Evolutionary conservation across 2,797 vertebrate species (phyloP).

Genomic region (Macropodus opercularis): DNA sequence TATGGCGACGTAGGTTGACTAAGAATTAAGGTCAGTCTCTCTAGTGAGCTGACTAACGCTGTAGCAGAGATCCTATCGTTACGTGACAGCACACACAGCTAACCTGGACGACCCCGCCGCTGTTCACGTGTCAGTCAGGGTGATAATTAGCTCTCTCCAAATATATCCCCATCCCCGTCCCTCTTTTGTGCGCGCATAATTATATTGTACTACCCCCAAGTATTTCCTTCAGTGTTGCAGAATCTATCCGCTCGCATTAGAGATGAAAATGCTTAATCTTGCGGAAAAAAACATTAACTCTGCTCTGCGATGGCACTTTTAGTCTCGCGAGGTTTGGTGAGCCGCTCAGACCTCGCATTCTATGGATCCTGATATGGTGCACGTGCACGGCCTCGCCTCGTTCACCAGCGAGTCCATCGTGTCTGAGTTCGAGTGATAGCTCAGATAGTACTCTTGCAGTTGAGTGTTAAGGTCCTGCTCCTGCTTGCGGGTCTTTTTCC

Average conservation of each 20-base stretch:
- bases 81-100: slow-evolving; percentile 29
- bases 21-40: slow-evolving; percentile 41
- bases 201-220: slow-evolving; percentile 41
- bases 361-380: slow-evolving; percentile 96
- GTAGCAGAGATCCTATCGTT: slow-evolving; percentile 36
- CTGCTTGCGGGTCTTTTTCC: slow-evolving; percentile 89
- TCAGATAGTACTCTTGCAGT: slow-evolving; percentile 98
- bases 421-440: slow-evolving; percentile 95
- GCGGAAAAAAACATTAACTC: slow-evolving; percentile 82
- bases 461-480: slow-evolving; percentile 94
- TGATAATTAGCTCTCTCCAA: slow-evolving; percentile 63
- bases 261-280: slow-evolving; percentile 53
- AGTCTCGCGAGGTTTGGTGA: slow-evolving; percentile 80
- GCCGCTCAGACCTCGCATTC: slow-evolving; percentile 96
- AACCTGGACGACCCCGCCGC: slow-evolving; percentile 44
- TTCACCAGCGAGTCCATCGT: slow-evolving; percentile 93
- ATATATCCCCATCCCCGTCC: slow-evolving; percentile 42
- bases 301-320: slow-evolving; percentile 86
- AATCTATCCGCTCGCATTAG: slow-evolving; percentile 54
- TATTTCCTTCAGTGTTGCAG: slow-evolving; percentile 44
- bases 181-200: slow-evolving; percentile 52
- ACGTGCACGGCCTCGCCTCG: slow-evolving; percentile 93
- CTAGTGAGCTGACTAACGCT: slow-evolving; percentile 22
- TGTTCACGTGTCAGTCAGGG: slow-evolving; percentile 44
- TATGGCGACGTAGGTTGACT: slow-evolving; percentile 39